Percentiles rank a stretch among this genome's conserved stretches.
phyloP scores from a whole-genome alignment of 2,888 invertebrate genomes.

The Hetaerina titia region DNA sequence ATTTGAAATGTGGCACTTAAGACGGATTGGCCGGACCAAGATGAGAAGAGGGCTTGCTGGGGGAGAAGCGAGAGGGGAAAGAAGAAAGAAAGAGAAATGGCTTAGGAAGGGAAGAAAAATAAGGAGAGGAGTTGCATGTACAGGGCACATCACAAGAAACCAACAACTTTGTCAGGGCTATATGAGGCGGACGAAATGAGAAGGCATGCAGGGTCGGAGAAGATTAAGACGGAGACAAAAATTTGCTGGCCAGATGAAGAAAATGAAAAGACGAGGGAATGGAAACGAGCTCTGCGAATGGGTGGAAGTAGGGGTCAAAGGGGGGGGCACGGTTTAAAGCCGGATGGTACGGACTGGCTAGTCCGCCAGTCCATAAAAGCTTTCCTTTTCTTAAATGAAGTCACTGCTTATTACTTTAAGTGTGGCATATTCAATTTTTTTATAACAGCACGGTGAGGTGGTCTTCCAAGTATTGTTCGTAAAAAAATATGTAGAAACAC shows the following conservation, averaged over 20 bases:
- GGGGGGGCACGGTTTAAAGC: background rate
- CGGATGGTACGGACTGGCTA: background rate
- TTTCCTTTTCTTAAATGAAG: background rate
- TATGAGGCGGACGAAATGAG: background rate
- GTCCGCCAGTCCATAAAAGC: background rate
- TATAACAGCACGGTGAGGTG: background rate
- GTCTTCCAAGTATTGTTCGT: background rate
- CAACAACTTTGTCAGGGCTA: background rate
- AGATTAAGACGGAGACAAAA: slow-evolving; percentile 4
- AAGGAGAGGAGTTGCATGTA: background rate
- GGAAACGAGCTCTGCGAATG: background rate
- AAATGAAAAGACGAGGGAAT: background rate
- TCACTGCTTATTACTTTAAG: background rate
- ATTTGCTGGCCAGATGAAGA: background rate
- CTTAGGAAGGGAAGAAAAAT: background rate
- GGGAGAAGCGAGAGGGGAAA: background rate
- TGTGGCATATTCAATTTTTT: background rate
- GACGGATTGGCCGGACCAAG: background rate
- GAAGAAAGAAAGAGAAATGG: background rate
- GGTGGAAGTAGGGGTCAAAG: background rate
- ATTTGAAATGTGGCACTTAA: slow-evolving; percentile 10
- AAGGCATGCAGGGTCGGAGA: background rate
- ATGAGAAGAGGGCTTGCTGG: background rate
- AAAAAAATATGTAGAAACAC: too few species aligned
- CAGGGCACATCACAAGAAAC: background rate